Conservation (phyloP, 2,888 invertebrate genomes). For the Timema podura region DNA sequence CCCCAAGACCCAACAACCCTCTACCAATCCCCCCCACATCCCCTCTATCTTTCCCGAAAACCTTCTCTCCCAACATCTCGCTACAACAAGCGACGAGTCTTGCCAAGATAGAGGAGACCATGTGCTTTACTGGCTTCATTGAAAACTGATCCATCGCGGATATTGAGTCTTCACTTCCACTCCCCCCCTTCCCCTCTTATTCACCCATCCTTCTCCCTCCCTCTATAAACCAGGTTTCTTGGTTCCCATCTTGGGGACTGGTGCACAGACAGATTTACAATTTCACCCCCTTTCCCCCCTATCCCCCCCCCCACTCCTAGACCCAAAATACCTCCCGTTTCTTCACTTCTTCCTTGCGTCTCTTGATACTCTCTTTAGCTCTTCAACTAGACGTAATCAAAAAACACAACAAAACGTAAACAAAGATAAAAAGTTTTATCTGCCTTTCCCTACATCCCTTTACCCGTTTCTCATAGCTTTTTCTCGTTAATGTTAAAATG, state of each 20-base stretch:
- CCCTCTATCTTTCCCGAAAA: background rate
- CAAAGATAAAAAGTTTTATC: background rate
- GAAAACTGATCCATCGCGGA: constrained; percentile 30
- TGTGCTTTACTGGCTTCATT: constrained; percentile 23
- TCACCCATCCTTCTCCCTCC: background rate
- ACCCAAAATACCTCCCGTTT: background rate
- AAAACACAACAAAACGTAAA: constrained; percentile 4
- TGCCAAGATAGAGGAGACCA: background rate
- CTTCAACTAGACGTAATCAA: constrained; percentile 5
- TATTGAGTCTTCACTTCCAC: constrained; percentile 25
- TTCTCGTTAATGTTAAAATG: no score
- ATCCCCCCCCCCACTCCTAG: no score
- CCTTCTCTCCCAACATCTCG: constrained; percentile 1
- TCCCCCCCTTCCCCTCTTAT: constrained; percentile 6
- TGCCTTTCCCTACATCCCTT: background rate
- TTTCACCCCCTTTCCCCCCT: background rate
- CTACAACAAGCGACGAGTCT: background rate
- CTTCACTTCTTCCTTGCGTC: background rate
- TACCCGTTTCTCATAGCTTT: background rate
- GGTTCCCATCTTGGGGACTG: constrained; percentile 6
- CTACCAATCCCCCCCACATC: background rate
- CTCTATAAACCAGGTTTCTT: background rate
- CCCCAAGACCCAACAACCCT: background rate
- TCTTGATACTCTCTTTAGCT: constrained; percentile 1
- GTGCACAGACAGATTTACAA: constrained; percentile 11